Base-by-base conservation (phyloP, 1,140 invertebrate species). In the Riptortus pedestris region DNA sequence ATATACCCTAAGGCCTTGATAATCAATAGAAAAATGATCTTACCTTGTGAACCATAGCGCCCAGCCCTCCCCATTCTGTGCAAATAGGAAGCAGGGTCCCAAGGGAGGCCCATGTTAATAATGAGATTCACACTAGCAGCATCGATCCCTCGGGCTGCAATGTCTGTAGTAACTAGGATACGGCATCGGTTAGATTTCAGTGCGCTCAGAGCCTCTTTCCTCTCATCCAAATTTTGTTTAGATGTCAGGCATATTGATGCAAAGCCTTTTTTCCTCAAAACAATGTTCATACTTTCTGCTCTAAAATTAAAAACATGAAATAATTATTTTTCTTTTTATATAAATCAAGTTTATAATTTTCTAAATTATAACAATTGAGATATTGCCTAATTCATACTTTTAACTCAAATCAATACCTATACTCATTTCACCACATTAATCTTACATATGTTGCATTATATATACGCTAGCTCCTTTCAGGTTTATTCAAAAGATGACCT, bases 31-130 rank as follows among this genome's bases (percentile, higher is more conserved):
- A n/a, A n/a, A n/a, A n/a, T 51, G 7, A 22, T 22, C 18, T 67
- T 79, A 62, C 88, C 90, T 71, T 81, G 79, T 18, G 87, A 85
- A 1, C 90, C 90, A 78, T 85, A 98, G 69, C 96, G 79, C 1
- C 95, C 96, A 60, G 93, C 92, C 70, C 95, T 81, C 5, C 96
- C 96, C 72, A 96, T 93, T 73, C 96, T 81, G 77, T 98, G 96
- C 64, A 98, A 80, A 80, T 98, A 98, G 2, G 91, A 96, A 62
- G 90, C 84, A 69, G 81, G 79, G 72, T 93, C 86, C 58, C 69
- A 71, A 1, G 96, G 92, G 45, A 88, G 73, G 73, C 98, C 95
- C 70, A 97, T 80, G 76, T 98, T 97, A 11, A 99, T 83, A 0
- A 98, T 87, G 47, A 98, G 76, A 79, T 98, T 90, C 7, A 98